A percentile compares a stretch with the other conserved stretches of the same genome.
Evolutionary conservation across 2,797 vertebrate genomes (phyloP).

Genomic region (Chelon auratus): DNA sequence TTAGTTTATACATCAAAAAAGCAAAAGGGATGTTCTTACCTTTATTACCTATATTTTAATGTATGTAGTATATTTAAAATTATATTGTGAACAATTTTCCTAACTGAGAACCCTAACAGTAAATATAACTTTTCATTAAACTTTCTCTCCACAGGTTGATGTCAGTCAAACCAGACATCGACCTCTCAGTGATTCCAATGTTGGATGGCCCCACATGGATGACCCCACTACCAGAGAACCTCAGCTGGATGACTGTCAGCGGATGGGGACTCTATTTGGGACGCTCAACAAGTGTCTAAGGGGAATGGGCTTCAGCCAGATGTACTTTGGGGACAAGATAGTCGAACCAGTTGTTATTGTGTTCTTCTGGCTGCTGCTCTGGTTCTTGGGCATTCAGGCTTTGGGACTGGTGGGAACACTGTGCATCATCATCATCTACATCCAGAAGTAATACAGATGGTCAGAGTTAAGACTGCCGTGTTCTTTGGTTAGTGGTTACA

Average conservation of each 20-base stretch:
- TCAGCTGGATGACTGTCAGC: slow-evolving; percentile 90
- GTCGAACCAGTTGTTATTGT: slow-evolving; percentile 95
- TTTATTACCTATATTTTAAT: too few species aligned
- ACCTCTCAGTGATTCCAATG: slow-evolving; percentile 6
- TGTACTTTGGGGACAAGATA: slow-evolving; percentile 95
- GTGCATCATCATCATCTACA: slow-evolving; percentile 97
- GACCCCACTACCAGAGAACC: slow-evolving; percentile 69
- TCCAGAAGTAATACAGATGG: slow-evolving; percentile 86
- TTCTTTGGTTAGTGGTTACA: slow-evolving; percentile 16
- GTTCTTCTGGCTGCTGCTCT: slow-evolving; percentile 95
- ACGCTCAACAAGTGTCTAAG: slow-evolving; percentile 95
- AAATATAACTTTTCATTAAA: background rate
- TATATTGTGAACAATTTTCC: too few species aligned
- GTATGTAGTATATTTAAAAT: too few species aligned
- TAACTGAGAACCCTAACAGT: too few species aligned
- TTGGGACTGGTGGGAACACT: slow-evolving; percentile 94
- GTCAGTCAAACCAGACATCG: slow-evolving; percentile 1
- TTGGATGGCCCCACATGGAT: slow-evolving; percentile 24
- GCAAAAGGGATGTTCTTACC: too few species aligned
- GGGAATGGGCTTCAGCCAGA: slow-evolving; percentile 91
- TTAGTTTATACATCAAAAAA: too few species aligned
- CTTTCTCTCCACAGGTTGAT: slow-evolving; percentile 47
- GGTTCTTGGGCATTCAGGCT: slow-evolving; percentile 96
- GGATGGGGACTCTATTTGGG: slow-evolving; percentile 96
- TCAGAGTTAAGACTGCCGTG: slow-evolving; percentile 7